phyloP scores from a whole-genome alignment of 2,113 vertebrate genomes.

The Addax nasomaculatus region DNA sequence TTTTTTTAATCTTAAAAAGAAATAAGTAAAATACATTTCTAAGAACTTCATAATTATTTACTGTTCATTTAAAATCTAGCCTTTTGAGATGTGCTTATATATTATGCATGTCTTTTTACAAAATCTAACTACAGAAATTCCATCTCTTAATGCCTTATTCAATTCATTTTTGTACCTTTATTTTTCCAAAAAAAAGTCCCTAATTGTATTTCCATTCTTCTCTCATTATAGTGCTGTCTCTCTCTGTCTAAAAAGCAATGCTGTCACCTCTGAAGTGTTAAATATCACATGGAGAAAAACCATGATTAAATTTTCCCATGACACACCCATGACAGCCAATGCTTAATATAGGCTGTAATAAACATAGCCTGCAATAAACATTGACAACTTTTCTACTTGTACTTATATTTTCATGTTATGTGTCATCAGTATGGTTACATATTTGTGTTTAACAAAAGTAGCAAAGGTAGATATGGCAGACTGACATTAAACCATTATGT shows the following conservation, averaged over 20 bases:
- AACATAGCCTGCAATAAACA: neutral
- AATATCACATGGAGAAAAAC: neutral
- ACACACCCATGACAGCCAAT: neutral
- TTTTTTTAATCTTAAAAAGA: neutral
- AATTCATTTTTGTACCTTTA: neutral
- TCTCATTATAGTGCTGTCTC: neutral
- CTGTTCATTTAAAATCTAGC: neutral
- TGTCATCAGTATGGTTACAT: neutral
- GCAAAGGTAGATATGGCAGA: neutral
- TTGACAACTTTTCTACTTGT: neutral
- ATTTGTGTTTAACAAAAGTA: neutral
- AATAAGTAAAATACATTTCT: slow-evolving; percentile 4
- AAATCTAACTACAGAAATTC: neutral
- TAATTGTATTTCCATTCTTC: neutral
- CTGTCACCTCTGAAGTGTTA: neutral
- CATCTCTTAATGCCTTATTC: neutral
- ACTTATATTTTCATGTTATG: neutral
- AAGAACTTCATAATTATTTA: neutral
- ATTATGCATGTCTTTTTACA: neutral
- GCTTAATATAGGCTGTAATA: neutral
- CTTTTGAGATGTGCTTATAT: neutral
- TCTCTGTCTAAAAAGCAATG: neutral
- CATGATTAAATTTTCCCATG: neutral
- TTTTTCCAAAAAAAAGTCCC: neutral
- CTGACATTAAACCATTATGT: neutral